These are phyloP conservation scores for Drosophila ogumai DNA, from an alignment of 1,140 invertebrate genomes.

Conservation along the genomic window DNA sequence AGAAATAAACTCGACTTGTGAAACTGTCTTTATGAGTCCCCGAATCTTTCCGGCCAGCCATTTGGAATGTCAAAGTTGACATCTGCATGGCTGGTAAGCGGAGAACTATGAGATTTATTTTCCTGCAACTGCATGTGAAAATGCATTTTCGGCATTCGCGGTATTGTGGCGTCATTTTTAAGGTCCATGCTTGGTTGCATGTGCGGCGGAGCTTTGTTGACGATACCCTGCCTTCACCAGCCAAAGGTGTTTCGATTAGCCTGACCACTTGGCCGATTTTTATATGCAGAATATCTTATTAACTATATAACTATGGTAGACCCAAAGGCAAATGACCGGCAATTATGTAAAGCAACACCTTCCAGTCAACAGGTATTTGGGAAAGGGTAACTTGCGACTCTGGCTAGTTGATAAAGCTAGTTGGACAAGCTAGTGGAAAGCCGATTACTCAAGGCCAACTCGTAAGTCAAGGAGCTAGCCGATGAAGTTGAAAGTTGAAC, in stretches of 20 bases:
- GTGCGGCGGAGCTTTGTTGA: conserved; percentile 39
- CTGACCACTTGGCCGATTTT: conserved; percentile 1
- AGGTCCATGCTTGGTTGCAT: conserved; percentile 60
- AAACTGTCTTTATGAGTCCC: conserved; percentile 31
- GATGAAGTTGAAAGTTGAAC: conserved; percentile 42
- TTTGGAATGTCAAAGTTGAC: conserved; percentile 73
- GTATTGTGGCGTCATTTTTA: conserved; percentile 66
- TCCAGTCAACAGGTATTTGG: conserved; percentile 4
- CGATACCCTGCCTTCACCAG: conserved; percentile 18
- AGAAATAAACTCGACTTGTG: conserved; percentile 13
- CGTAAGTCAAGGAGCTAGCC: conserved; percentile 18
- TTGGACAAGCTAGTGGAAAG: conserved; percentile 27
- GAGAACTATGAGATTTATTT: conserved; percentile 46
- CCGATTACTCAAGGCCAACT: conserved; percentile 33
- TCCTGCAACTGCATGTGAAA: conserved; percentile 54
- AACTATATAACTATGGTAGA: neutral
- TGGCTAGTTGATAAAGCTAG: conserved; percentile 17
- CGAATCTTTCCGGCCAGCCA: conserved; percentile 17
- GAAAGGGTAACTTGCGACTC: conserved; percentile 26
- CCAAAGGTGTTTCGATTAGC: neutral
- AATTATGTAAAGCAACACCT: conserved; percentile 23
- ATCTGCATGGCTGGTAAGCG: conserved; percentile 33
- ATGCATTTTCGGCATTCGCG: conserved; percentile 58
- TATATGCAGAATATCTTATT: conserved; percentile 1
- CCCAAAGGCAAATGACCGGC: conserved; percentile 6